These are phyloP conservation scores for Pomatorhinus ruficollis DNA, from an alignment of 2,113 vertebrate species.

Conservation along the genomic window DNA sequence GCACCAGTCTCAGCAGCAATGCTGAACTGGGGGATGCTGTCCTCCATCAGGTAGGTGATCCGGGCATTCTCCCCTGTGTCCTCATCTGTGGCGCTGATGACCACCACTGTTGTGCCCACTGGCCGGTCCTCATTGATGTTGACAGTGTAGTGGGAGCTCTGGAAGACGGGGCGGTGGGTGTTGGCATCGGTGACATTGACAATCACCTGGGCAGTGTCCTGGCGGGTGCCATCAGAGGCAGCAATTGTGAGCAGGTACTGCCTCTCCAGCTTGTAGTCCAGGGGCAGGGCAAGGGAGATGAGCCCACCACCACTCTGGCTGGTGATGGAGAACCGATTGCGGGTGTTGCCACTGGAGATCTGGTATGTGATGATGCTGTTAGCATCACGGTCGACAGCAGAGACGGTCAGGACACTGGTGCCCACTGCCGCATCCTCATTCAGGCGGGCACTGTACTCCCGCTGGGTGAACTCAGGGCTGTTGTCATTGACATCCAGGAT, in stretches of 20 bases:
- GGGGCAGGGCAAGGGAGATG: conserved; percentile 88
- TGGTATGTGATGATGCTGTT: conserved; percentile 95
- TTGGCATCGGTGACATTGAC: conserved; percentile 95
- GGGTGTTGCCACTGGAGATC: conserved; percentile 93
- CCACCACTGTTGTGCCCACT: conserved; percentile 86
- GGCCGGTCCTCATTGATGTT: conserved; percentile 91
- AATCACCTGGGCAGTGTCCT: conserved; percentile 86
- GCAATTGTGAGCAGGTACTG: conserved; percentile 90
- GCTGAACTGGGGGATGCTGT: conserved; percentile 95
- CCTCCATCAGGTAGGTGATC: conserved; percentile 96
- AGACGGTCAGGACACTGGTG: conserved; percentile 92
- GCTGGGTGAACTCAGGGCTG: conserved; percentile 91
- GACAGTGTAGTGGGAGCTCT: conserved; percentile 95
- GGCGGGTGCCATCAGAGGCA: conserved; percentile 87
- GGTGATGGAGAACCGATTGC: conserved; percentile 96
- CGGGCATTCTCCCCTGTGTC: conserved; percentile 93
- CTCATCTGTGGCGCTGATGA: conserved; percentile 94
- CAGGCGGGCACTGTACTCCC: conserved; percentile 85
- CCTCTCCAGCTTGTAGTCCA: conserved; percentile 96
- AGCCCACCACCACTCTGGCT: conserved; percentile 93
- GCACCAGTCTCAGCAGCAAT: conserved; percentile 88
- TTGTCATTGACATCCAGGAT: conserved; percentile 95
- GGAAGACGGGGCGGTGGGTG: conserved; percentile 94
- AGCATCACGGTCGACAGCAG: conserved; percentile 89
- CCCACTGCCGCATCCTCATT: conserved; percentile 93